Evolutionary conservation across 1,140 invertebrate genomes (phyloP), one percentile per base, ranked within the genome.

Genomic region (Vollenhovia emeryi): DNA sequence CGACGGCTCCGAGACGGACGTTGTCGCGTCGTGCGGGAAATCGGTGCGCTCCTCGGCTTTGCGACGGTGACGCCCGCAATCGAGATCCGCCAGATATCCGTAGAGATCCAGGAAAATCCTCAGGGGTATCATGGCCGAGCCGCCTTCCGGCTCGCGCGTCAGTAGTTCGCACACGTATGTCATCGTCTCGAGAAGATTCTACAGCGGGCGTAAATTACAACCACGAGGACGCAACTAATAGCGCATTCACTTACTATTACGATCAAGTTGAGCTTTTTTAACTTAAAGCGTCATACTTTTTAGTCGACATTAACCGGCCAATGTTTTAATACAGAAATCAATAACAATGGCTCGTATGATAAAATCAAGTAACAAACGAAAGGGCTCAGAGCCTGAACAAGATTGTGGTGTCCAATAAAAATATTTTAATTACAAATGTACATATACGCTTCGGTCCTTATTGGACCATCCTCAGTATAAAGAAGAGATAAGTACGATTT

Each of bases 131-230:
- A 96, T 96, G 2, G 97, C 96, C 5, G 96, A 96, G 2, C 97
- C 97, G 52, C 98, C 98, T 88, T 98, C 97, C 1, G 97, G 97
- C 92, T 98, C 97, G 84, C 97, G 96, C 24, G 98, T 98, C 80
- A 98, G 93, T 45, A 98, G 95, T 94, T 98, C 97, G 93, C 98
- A 98, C 57, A 98, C 94, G 40, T 97, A 95, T 73, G 97, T 96
- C 97, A 98, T 97, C 27, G 97, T 97, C 91, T 97, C 96, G 7
- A 96, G 96, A 33, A 98, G 95, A 90, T 96, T 97, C 97, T 98
- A 89, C 21, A 33, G 21, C 30, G 45, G 69, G 30, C 74, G 87
- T 88, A 60, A 89, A 80, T 88, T 50, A 64, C 21, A 83, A 55
- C 13, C 59, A 40, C 60, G 43, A 21, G n/a, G 21, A 57, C 9